Evolutionary conservation across 2,113 vertebrate genomes (phyloP).

Genomic region (Tragelaphus scriptus): DNA sequence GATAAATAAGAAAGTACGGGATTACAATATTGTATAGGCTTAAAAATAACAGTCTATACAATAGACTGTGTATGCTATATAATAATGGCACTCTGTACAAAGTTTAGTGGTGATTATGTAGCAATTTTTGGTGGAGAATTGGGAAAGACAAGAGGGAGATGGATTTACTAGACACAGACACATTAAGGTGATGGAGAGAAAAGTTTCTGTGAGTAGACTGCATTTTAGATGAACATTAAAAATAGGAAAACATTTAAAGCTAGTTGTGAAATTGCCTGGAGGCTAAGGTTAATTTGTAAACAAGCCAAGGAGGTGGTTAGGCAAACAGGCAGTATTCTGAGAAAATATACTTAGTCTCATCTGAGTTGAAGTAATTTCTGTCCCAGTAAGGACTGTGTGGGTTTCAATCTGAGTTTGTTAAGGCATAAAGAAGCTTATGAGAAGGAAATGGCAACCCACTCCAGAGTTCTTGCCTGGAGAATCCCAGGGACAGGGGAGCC

Average conservation of each 20-base stretch:
- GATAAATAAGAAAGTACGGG: background rate
- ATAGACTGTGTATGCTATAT: background rate
- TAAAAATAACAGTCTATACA: background rate
- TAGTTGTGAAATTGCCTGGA: background rate
- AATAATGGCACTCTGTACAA: background rate
- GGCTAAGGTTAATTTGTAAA: background rate
- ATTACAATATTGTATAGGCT: background rate
- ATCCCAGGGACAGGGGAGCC: too few relatives aligned
- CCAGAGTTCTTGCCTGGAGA: too few relatives aligned
- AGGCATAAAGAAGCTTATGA: background rate
- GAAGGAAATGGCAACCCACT: too few relatives aligned
- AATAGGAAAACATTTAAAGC: background rate
- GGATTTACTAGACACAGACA: background rate
- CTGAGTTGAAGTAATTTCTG: background rate
- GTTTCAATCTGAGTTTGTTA: background rate
- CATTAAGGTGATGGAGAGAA: background rate
- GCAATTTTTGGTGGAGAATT: background rate
- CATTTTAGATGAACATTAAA: background rate
- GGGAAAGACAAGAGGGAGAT: background rate
- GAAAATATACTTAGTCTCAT: background rate
- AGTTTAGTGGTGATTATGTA: background rate
- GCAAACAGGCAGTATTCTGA: background rate
- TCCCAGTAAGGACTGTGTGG: background rate
- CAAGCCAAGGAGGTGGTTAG: background rate
- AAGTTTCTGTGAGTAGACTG: background rate